phyloP scores from a whole-genome alignment of 1,140 invertebrate species.

The Rhizoglyphus robini region DNA sequence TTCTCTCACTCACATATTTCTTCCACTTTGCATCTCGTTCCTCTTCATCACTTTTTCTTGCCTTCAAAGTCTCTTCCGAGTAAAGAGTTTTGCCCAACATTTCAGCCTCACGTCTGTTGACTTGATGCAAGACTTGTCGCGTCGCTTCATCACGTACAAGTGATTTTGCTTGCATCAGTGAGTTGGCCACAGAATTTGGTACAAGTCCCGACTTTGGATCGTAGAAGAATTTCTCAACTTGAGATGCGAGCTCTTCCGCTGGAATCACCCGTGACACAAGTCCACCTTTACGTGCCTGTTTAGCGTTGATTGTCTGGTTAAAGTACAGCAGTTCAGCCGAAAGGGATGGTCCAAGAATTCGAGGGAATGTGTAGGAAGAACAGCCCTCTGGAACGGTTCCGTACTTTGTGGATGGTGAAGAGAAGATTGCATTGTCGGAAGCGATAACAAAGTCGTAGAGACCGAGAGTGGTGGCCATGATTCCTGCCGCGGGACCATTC shows the following conservation, averaged over 20 bases:
- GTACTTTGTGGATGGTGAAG: slow-evolving; percentile 64
- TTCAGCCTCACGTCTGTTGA: slow-evolving; percentile 43
- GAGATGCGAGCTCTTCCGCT: background rate
- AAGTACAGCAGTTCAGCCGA: slow-evolving; percentile 66
- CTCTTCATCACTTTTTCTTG: too few species aligned
- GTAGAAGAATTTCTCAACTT: background rate
- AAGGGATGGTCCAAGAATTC: slow-evolving; percentile 54
- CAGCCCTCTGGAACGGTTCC: slow-evolving; percentile 68
- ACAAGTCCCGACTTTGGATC: slow-evolving; percentile 14
- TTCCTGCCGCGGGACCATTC: slow-evolving; percentile 86
- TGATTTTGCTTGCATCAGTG: slow-evolving; percentile 12
- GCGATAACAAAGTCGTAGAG: slow-evolving; percentile 81
- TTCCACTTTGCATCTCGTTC: too few species aligned
- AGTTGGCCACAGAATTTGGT: background rate
- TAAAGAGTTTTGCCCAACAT: slow-evolving; percentile 44
- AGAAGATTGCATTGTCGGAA: slow-evolving; percentile 66
- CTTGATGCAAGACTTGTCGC: slow-evolving; percentile 34
- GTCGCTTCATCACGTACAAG: slow-evolving; percentile 13
- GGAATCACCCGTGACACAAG: slow-evolving; percentile 44
- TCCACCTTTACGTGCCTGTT: slow-evolving; percentile 47
- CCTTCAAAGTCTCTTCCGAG: slow-evolving; percentile 44
- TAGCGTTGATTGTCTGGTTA: slow-evolving; percentile 58
- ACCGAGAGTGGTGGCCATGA: slow-evolving; percentile 62
- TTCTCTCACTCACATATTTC: too few species aligned
- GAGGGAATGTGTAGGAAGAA: slow-evolving; percentile 66